Evolutionary conservation across 2,113 vertebrate genomes (phyloP), one percentile per base, ranked within the genome.

Genomic region (mouse (Mus musculus)): DNA sequence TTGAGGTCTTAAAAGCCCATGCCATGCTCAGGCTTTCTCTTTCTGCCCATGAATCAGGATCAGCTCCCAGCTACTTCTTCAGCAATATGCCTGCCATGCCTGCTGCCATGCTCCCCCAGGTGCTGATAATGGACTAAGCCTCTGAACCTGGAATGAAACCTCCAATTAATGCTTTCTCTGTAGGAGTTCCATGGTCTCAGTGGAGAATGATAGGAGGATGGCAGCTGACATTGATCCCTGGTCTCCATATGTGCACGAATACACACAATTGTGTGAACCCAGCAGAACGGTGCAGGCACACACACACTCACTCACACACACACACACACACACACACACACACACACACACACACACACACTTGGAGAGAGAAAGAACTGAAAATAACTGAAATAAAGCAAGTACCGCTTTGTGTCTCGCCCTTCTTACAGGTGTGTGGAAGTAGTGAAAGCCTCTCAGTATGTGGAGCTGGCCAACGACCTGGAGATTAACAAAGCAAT

Each of bases 401-500:
- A 88, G 36, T 81, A 30, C 80, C 10, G 19, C 26, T 67, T 92
- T n/a, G 96, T 94, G 77, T 97, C 12, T 67, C 97, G 3, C 94
- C 3, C 98, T 69, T 78, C 77, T 73, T 98, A 9, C 80, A 99
- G 99, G 99, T 99, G 99, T 98, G 99, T 99, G 94, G 99, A 99
- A 95, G 99, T 98, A 93, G 99, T 99, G 89, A 99, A 99, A 98
- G 98, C 98, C 80, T 99, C 99, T 88, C 99, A 99, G 65, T 99
- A 99, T 54, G 99, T 99, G 6, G 99, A 99, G 95, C 98, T 99
- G 77, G 99, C 99, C 92, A 99, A 99, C 96, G 99, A 99, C 88
- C 98, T 99, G 95, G 99, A 99, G 98, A 99, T 99, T 97, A 99
- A 99, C 98, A 99, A 99, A 99, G 99, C 99, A 89, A 99, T 99